A percentile compares a stretch with the other conserved stretches of the same genome.
These are phyloP conservation scores for Harmothoe impar DNA, from an alignment of 2,888 invertebrate genomes.

Conservation along the genomic window DNA sequence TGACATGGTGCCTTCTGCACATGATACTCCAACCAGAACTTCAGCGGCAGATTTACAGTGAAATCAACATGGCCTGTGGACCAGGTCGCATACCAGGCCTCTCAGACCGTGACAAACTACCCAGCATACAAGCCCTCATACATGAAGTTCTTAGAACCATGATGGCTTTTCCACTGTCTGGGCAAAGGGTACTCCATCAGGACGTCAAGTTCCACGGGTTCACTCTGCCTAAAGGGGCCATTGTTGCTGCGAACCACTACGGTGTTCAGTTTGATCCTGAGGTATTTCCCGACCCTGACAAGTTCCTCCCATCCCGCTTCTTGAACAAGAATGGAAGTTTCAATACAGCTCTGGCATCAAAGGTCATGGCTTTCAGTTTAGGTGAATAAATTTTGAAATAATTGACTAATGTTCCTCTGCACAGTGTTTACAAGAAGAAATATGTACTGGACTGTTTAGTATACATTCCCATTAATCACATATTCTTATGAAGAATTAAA, in stretches of 20 bases:
- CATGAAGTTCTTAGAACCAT: neutral
- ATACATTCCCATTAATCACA: too few species aligned
- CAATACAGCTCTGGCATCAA: neutral
- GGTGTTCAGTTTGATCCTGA: neutral
- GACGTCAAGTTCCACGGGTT: neutral
- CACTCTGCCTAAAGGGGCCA: too few species aligned
- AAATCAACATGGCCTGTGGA: slow-evolving; percentile 1
- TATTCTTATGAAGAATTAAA: too few species aligned
- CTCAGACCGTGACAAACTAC: neutral
- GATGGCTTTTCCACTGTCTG: neutral
- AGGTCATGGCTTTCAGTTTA: neutral
- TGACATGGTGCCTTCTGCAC: neutral
- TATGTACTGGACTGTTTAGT: neutral
- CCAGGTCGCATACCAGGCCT: neutral
- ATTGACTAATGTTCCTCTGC: neutral
- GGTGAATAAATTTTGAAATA: neutral
- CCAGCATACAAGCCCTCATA: neutral
- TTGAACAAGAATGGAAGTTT: neutral
- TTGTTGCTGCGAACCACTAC: neutral
- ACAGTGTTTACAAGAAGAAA: neutral
- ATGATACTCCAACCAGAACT: neutral
- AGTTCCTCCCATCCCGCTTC: neutral
- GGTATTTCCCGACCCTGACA: neutral
- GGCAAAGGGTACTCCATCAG: neutral
- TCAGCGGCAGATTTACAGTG: neutral